Base-by-base conservation (phyloP, 2,113 vertebrate genomes). In the Laterallus jamaicensis region DNA sequence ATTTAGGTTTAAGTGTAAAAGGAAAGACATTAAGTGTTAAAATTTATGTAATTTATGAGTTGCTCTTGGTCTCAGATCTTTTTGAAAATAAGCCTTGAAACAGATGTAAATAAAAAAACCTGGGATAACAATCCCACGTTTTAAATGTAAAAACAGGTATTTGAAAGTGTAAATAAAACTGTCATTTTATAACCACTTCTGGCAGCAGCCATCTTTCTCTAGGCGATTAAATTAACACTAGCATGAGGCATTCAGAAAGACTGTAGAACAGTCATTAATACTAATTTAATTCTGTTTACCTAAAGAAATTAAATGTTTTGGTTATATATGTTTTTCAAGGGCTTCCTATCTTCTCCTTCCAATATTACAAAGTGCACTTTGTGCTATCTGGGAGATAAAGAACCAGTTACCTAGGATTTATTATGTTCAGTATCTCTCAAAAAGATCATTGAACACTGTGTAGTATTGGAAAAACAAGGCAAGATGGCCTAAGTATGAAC, bases 221-320 rank as follows among this genome's bases (percentile, higher is more conserved):
- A 31, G 56, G 76, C 75, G 55, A 94, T 88, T 90, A 93, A 96
- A 95, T 79, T 42, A 82, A 88, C 55, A 56, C 59, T 74, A 91
- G 88, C 28, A 94, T 12, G 37, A 93, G 54, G 63, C 75, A 88
- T 79, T 92, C 86, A 56, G 64, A 92, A 83, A 86, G 44, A 91
- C 0, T 74, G 88, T 12, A 55, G 52, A 90, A 58, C 71, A 81
- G 88, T 52, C 86, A 93, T 73, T 96, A 96, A 90, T 84, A 82
- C 82, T 90, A 90, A 94, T 88, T 95, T 67, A 88, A 92, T 94
- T 97, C 87, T 92, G 87, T 92, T 96, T 96, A 93, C 80, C 64
- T 82, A 44, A 83, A 96, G 54, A 93, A 95, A 93, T 88, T 14
- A 81, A 70, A 88, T 90, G 75, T 83, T 97, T 95, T 92, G 84